Evolutionary conservation across 2,113 vertebrate genomes (phyloP), one percentile per base, ranked within the genome.

Genomic region (Mohoua ochrocephala): DNA sequence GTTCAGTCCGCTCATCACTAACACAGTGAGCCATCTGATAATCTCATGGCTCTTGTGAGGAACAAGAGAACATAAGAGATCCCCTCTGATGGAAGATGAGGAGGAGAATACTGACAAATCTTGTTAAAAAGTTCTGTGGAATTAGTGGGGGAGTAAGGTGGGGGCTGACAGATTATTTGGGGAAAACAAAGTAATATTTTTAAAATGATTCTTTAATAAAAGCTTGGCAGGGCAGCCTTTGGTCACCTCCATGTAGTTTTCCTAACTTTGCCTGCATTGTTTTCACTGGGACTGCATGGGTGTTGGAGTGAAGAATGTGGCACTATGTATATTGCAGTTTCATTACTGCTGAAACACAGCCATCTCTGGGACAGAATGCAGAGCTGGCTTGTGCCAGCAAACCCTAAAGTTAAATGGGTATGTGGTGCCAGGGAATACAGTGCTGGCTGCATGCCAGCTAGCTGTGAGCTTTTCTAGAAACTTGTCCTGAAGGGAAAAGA

Each of bases 381-480:
- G 92, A 67, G 76, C 76, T 52, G 84, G 35, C 70, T 89, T 50
- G 56, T 75, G 93, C 96, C 90, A 95, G 91, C 60, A 91, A 89
- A 87, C 76, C 85, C 94, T 68, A 11, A 87, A 94, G 69, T 93
- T 94, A 92, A 94, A 91, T 87, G 86, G 90, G 41, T 53, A 39
- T 81, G 52, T 45, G 49, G 88, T 96, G 93, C 92, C 95, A 96
- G 79, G 81, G 88, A 97, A 96, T 97, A 91, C 56, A 41, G 33
- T 84, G 68, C 52, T 94, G 95, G 91, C 79, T 71, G 41, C 33
- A 10, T 75, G 93, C 96, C 95, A 96, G 0, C 39, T 75, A 64
- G 53, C 76, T 86, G 49, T 88, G 92, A 93, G 73, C 86, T 96
- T 79, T 83, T 95, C 88, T 94, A 92, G 92, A 95, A 94, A 76